These are phyloP conservation scores for Podiceps cristatus DNA, from an alignment of 2,113 vertebrate species.

Conservation along the genomic window DNA sequence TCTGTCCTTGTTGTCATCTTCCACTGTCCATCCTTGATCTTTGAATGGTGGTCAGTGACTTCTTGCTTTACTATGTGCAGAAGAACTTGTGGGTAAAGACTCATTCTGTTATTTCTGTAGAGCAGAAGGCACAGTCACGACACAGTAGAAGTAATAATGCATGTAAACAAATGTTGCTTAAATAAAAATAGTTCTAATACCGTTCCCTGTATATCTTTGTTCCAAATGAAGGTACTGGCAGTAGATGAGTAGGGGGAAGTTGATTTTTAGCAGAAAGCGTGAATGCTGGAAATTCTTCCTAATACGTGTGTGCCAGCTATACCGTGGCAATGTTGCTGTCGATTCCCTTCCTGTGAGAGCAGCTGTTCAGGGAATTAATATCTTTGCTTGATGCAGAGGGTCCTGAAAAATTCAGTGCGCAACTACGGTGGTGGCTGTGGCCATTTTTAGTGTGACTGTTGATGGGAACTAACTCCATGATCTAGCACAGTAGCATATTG, in stretches of 20 bases:
- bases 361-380: slow-evolving; percentile 56
- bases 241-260: slow-evolving; percentile 62
- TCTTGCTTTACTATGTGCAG: neutral
- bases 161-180: slow-evolving; percentile 35
- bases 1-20: neutral
- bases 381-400: neutral
- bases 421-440: neutral
- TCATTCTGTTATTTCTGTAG: neutral
- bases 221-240: slow-evolving; percentile 58
- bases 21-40: neutral
- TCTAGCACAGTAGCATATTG: slow-evolving; percentile 1
- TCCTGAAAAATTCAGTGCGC: neutral
- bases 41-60: neutral
- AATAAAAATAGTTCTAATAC: slow-evolving; percentile 58
- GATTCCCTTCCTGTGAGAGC: slow-evolving; percentile 50
- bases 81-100: neutral
- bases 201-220: neutral
- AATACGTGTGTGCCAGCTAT: slow-evolving; percentile 35
- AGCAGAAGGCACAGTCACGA: neutral
- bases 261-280: slow-evolving; percentile 52
- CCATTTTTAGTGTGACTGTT: neutral
- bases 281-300: slow-evolving; percentile 51
- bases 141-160: neutral
- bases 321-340: slow-evolving; percentile 34
- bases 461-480: neutral